A percentile compares a stretch with the other conserved stretches of the same genome.
phyloP scores from a whole-genome alignment of 2,888 invertebrate genomes.

The Xestia xanthographa region DNA sequence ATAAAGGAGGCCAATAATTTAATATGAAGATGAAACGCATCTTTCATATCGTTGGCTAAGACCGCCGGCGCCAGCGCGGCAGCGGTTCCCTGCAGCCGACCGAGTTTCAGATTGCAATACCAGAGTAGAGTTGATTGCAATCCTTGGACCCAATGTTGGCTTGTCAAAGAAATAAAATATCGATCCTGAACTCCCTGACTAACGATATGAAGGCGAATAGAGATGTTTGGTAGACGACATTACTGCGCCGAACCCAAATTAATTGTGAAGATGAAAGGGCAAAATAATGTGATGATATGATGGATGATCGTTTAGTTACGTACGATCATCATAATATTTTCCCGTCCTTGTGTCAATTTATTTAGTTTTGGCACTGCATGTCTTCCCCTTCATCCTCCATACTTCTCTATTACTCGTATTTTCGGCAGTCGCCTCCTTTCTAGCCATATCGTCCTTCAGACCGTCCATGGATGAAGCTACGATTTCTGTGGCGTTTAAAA shows the following conservation, averaged over 20 bases:
- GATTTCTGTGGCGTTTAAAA: background rate
- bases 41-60: slow-evolving; percentile 57
- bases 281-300: background rate
- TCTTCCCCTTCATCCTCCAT: background rate
- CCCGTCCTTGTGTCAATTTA: background rate
- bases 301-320: background rate
- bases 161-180: background rate
- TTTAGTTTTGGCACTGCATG: background rate
- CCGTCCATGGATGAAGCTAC: background rate
- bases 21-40: slow-evolving; percentile 56
- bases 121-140: slow-evolving; percentile 36
- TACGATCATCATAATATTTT: background rate
- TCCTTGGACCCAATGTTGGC: slow-evolving; percentile 49
- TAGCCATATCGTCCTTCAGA: background rate
- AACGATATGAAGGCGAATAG: background rate
- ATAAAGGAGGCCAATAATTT: slow-evolving; percentile 44
- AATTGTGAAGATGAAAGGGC: background rate
- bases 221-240: background rate
- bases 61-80: slow-evolving; percentile 71
- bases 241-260: background rate
- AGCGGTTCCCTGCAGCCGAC: slow-evolving; percentile 66
- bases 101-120: slow-evolving; percentile 66
- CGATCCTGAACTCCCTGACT: background rate
- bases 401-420: background rate
- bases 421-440: background rate